Conservation (phyloP, 2,113 vertebrate genomes). For the Hippopotamus amphibius region DNA sequence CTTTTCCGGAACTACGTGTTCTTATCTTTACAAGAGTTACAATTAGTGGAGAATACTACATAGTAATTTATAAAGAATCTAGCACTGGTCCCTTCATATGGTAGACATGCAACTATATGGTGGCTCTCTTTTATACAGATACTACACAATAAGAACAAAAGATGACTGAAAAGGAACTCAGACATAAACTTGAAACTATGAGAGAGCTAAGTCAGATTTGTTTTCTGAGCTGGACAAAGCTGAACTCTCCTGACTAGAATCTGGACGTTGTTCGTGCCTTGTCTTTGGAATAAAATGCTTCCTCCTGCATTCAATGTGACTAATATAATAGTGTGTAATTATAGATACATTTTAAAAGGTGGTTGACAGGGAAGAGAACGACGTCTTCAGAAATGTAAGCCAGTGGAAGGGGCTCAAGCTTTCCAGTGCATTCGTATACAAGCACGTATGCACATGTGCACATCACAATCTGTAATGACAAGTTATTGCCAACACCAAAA, state of each 20-base stretch:
- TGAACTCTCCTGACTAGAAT: neutral
- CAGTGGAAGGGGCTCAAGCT: slow-evolving; percentile 27
- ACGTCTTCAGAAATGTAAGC: slow-evolving; percentile 20
- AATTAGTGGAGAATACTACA: slow-evolving; percentile 14
- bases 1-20: neutral
- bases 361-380: neutral
- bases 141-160: slow-evolving; percentile 6
- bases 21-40: slow-evolving; percentile 14
- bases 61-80: neutral
- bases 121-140: neutral
- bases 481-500: neutral
- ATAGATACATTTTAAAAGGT: slow-evolving; percentile 19
- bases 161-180: neutral
- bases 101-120: neutral
- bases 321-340: neutral
- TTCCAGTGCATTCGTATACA: neutral
- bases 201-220: neutral
- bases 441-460: neutral
- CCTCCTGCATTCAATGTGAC: slow-evolving; percentile 39
- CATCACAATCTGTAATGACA: neutral
- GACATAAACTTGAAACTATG: neutral
- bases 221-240: slow-evolving; percentile 32
- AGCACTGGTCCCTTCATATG: neutral
- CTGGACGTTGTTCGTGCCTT: neutral
- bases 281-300: slow-evolving; percentile 39